Base-by-base conservation (phyloP, 2,888 invertebrate species). In the Pyrocoelia pectoralis region DNA sequence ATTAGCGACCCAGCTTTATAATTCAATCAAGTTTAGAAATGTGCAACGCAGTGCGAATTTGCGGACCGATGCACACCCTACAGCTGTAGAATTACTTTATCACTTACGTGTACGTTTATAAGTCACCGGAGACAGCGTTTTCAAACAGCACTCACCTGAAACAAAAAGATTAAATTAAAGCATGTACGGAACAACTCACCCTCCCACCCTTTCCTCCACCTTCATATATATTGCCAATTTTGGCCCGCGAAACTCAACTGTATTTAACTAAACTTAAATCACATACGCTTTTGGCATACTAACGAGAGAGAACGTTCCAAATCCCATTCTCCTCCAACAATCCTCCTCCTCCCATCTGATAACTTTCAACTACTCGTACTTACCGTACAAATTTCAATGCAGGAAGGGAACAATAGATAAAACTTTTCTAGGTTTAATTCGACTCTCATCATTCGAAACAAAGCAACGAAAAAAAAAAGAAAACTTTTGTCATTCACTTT, bases 71-170 rank as follows among this genome's bases (percentile, higher is more conserved):
- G 69, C 66, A 61, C 67, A 65, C 56, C 67, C 63, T 57, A 54
- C 54, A 64, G 61, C 60, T 52, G 62, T 58, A 60, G 52, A 66
- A 62, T 68, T 66, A 66, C 65, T 61, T 68, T 58, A 63, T 59
- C 58, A 63, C 63, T 64, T 64, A 64, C 64, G 59, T 59, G 29
- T 50, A 58, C 58, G 58, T 19, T 4, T 43, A 53, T 48, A 46
- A 46, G 52, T 52, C 57, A 43, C 24, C 52, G 52, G 51, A 46
- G 46, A 13, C 15, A 40, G 24, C 13, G 51, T 51, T 56, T 61
- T 56, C 49, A 15, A 46, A 56, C 66, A 68, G 68, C 70, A 72
- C 74, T 74, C 72, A 74, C 74, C 74, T 74, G 72, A 46, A 74
- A 74, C 70, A 72, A 66, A 69, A 69, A 59, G 18, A 41, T 10